A percentile compares a stretch with the other conserved stretches of the same genome.
Evolutionary conservation across 2,888 invertebrate genomes (phyloP).

Genomic region (Leptarthrus brevirostris): DNA sequence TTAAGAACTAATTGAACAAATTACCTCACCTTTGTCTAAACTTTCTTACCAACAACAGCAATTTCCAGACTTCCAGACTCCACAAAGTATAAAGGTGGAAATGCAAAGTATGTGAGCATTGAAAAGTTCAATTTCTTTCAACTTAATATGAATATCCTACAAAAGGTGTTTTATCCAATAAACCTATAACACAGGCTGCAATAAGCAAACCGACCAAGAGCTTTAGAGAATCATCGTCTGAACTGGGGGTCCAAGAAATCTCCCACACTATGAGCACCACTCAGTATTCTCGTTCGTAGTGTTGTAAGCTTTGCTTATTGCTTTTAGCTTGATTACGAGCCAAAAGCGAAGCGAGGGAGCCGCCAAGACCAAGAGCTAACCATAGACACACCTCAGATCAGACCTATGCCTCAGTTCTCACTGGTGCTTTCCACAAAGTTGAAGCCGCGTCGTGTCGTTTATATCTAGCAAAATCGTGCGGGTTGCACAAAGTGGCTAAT

Average conservation of each 20-base stretch:
- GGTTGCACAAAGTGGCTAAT: not conserved
- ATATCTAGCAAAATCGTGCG: not conserved
- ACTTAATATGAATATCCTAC: constrained; percentile 3
- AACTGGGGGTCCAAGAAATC: constrained; percentile 17
- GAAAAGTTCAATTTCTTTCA: too few species aligned
- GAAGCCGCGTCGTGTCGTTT: not conserved
- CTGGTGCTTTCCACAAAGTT: constrained; percentile 14
- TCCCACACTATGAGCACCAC: constrained; percentile 8
- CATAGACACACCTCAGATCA: too few species aligned
- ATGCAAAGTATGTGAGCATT: too few species aligned
- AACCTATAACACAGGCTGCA: not conserved
- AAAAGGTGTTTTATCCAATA: constrained; percentile 15
- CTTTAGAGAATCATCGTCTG: not conserved
- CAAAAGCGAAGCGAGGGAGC: not conserved
- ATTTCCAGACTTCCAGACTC: too few species aligned
- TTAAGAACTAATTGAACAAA: too few species aligned
- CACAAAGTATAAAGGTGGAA: too few species aligned
- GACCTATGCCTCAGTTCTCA: too few species aligned
- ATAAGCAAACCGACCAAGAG: not conserved
- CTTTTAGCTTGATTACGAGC: constrained; percentile 26
- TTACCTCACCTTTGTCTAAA: too few species aligned
- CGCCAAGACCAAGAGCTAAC: not conserved
- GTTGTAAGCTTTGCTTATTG: constrained; percentile 3
- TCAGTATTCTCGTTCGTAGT: not conserved
- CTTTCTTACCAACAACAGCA: too few species aligned